These are phyloP conservation scores for Eupleurogrammus muticus DNA, from an alignment of 2,797 vertebrate genomes.

Conservation along the genomic window DNA sequence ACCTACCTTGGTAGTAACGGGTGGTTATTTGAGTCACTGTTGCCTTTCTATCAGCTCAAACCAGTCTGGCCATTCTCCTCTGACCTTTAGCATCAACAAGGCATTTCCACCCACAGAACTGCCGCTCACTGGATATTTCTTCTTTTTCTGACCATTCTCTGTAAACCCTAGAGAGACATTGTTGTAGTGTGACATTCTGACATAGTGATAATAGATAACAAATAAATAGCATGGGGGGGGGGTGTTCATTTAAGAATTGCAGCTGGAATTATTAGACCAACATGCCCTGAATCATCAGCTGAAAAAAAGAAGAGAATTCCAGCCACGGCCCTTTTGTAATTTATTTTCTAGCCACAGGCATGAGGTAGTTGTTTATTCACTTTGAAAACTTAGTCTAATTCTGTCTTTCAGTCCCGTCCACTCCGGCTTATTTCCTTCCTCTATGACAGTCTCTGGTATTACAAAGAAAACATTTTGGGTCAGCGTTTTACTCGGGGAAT, in stretches of 20 bases:
- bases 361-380: conserved; percentile 6
- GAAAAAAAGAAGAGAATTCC: conserved; percentile 1
- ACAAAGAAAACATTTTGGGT: conserved; percentile 52
- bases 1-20: too few species aligned
- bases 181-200: too few species aligned
- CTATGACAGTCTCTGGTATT: conserved; percentile 28
- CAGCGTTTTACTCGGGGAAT: conserved; percentile 51
- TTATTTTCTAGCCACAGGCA: conserved; percentile 3
- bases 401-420: not conserved
- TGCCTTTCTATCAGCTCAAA: too few species aligned
- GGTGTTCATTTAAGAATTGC: conserved; percentile 16
- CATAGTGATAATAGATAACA: too few species aligned
- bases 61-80: too few species aligned
- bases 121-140: too few species aligned
- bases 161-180: too few species aligned
- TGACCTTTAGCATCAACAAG: too few species aligned
- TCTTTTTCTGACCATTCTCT: too few species aligned
- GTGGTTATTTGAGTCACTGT: too few species aligned
- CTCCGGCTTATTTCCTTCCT: conserved; percentile 9
- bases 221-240: not conserved
- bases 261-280: conserved; percentile 35
- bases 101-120: too few species aligned
- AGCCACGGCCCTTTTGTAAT: conserved; percentile 14
- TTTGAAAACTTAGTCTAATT: conserved; percentile 22
- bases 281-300: not conserved